phyloP scores from a whole-genome alignment of 2,797 vertebrate genomes.

The Gephyroberyx darwinii region DNA sequence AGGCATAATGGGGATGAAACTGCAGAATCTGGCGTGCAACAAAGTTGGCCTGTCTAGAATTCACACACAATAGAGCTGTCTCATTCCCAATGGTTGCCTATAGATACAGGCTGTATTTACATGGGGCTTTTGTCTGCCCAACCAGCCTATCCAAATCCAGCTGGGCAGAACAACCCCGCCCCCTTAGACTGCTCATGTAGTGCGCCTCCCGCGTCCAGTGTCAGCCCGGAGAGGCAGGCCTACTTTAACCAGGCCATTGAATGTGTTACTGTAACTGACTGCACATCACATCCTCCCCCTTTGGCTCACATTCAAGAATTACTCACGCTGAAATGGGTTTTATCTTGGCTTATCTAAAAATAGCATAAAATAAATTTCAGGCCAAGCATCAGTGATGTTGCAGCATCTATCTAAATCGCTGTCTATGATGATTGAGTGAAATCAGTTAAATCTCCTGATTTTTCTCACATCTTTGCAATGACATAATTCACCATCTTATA shows the following conservation, averaged over 20 bases:
- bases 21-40: slow-evolving; percentile 68
- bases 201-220: slow-evolving; percentile 37
- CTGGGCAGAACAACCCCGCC: slow-evolving; percentile 42
- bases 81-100: slow-evolving; percentile 79
- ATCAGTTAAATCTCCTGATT: neutral
- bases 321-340: slow-evolving; percentile 68
- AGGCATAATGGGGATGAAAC: slow-evolving; percentile 68
- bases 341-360: slow-evolving; percentile 75
- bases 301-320: slow-evolving; percentile 68
- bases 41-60: slow-evolving; percentile 72
- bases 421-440: slow-evolving; percentile 12
- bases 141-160: slow-evolving; percentile 61
- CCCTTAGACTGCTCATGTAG: slow-evolving; percentile 38
- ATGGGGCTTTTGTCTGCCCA: slow-evolving; percentile 71
- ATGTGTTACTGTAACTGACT: slow-evolving; percentile 67
- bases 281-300: slow-evolving; percentile 62
- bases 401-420: slow-evolving; percentile 19
- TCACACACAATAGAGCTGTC: slow-evolving; percentile 72
- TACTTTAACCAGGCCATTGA: slow-evolving; percentile 74
- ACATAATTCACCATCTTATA: neutral
- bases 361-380: slow-evolving; percentile 63
- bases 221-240: slow-evolving; percentile 41
- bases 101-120: slow-evolving; percentile 78
- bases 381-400: slow-evolving; percentile 33
- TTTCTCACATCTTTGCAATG: neutral